Evolutionary conservation across 2,113 vertebrate species (phyloP), one percentile per base, ranked within the genome.

Genomic region (Malurus alboscapulatus): DNA sequence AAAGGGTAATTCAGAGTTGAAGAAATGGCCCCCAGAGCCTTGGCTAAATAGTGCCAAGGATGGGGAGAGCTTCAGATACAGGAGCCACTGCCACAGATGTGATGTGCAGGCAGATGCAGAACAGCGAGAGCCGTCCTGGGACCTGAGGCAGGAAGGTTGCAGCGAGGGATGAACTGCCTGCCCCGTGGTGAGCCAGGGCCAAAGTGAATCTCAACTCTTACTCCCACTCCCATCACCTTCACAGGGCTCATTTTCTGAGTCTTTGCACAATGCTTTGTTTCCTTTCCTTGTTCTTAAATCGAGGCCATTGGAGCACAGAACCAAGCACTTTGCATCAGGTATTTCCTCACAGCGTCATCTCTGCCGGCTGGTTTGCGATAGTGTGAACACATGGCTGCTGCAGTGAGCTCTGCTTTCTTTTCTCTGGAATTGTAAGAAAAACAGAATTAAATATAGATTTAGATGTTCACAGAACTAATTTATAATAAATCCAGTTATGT

Each of bases 121-220:
- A 3, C 26, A 50, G 19, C 0, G 0, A 36, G 51, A 16, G 11
- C 17, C 25, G 17, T 44, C n/a, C 16, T 0, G 14, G n/a, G 30
- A 34, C 13, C 38, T 22, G 2, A 3, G 4, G 25, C 24, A 45
- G n/a, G 25, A 45, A 34, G 51, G 20, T 7, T 2, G 21, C 12
- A 47, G 27, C 65, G 47, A 10, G 36, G 32, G 25, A 18, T 36
- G 40, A 45, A 19, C 45, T 25, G 42, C 45, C 45, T 29, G 47
- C 6, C 1, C 1, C 44, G 22, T 27, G 16, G 4, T 10, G 27
- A 78, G 29, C 30, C 10, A 18, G 24, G 57, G 36, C 38, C 24
- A 53, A 73, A 10, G 14, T 1, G 24, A 17, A 36, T 13, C 6
- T 2, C 78, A 54, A 0, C 9, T 8, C 26, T 71, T 34, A 48